Percentiles rank a stretch among this genome's conserved stretches.
Conservation (phyloP, 2,113 vertebrate genomes). For the Corythornis vintsioides region DNA sequence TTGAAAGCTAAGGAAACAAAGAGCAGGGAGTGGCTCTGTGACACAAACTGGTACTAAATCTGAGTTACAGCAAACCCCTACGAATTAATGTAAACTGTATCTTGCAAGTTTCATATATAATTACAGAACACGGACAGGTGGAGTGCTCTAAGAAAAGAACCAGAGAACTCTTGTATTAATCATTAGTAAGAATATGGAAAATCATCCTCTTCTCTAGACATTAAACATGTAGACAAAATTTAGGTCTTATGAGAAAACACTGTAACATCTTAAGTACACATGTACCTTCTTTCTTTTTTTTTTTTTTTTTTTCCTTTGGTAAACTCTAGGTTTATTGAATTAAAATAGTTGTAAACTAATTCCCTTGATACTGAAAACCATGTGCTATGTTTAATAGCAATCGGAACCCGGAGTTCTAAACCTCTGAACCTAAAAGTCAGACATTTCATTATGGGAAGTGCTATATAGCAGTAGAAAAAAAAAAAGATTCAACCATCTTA, state of each 20-base stretch:
- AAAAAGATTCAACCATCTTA: slow-evolving; percentile 3
- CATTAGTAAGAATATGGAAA: background rate
- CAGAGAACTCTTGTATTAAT: background rate
- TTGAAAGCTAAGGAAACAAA: slow-evolving; percentile 59
- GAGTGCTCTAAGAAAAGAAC: background rate
- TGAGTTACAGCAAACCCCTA: background rate
- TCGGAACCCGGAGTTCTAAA: background rate
- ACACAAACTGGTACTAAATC: background rate
- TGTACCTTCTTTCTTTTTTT: background rate
- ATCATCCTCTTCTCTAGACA: background rate
- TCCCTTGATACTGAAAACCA: background rate
- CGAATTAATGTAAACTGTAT: background rate
- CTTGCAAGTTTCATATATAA: background rate
- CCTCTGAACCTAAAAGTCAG: background rate
- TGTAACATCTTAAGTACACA: background rate
- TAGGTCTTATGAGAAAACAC: background rate
- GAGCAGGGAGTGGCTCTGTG: slow-evolving; percentile 36
- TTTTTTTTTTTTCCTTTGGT: background rate
- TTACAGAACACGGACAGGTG: background rate
- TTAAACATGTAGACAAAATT: background rate
- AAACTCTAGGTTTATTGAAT: background rate
- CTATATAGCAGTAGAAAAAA: background rate
- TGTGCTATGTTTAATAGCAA: background rate
- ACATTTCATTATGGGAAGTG: background rate
- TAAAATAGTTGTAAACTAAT: background rate